Evolutionary conservation across 2,888 invertebrate genomes (phyloP).

Genomic region (Altica lythri): DNA sequence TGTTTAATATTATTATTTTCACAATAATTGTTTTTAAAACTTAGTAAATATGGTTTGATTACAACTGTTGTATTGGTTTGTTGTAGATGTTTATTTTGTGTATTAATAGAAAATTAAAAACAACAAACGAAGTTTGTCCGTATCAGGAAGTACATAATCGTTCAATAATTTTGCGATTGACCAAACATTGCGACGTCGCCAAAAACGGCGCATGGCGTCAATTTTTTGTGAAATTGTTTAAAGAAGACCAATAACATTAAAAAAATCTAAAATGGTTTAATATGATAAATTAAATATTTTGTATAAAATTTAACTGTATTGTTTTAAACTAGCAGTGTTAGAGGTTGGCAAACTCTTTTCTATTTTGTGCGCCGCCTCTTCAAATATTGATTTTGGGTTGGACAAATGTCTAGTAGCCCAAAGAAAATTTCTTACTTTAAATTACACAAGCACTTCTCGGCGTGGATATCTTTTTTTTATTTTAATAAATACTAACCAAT

Average conservation of each 20-base stretch:
- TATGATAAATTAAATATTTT: too few relatives aligned
- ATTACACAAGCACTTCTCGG: constrained; percentile 30
- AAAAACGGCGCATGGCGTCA: constrained; percentile 50
- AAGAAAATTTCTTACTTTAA: constrained; percentile 38
- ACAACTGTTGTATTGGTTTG: too few relatives aligned
- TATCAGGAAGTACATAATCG: constrained; percentile 39
- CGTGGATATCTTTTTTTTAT: constrained; percentile 30
- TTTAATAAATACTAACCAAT: constrained; percentile 26
- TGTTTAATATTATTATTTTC: too few relatives aligned
- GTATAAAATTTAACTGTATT: too few relatives aligned
- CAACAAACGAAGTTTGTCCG: neutral
- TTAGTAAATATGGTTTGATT: too few relatives aligned
- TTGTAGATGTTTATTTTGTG: too few relatives aligned
- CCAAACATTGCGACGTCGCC: constrained; percentile 50
- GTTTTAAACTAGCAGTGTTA: constrained; percentile 12
- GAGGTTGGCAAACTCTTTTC: constrained; percentile 28
- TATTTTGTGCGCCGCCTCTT: constrained; percentile 47
- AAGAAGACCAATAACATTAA: constrained; percentile 25
- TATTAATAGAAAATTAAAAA: too few relatives aligned
- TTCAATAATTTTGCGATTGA: constrained; percentile 51
- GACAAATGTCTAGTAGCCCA: constrained; percentile 40
- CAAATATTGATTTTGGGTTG: constrained; percentile 53
- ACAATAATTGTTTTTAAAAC: too few relatives aligned
- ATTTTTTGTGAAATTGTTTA: constrained; percentile 30
- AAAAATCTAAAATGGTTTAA: neutral